Evolutionary conservation across 2,113 vertebrate species (phyloP).

Genomic region (Phasianus colchicus): DNA sequence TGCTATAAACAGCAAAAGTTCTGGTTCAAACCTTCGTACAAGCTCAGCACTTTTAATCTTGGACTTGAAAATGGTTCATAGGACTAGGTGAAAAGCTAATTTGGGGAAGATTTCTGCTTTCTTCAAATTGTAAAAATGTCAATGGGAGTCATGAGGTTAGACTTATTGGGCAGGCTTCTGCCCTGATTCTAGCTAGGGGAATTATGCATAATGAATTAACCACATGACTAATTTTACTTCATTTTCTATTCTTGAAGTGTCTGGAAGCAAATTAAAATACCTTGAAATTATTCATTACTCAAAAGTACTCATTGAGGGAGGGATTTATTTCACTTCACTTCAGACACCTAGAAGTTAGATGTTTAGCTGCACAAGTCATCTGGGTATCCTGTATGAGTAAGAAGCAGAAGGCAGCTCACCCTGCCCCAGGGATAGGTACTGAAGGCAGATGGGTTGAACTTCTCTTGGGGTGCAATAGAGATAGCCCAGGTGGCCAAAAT

Average conservation of each 20-base stretch:
- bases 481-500: not conserved
- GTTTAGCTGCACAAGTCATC: not conserved
- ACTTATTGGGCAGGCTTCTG: conserved; percentile 48
- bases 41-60: conserved; percentile 30
- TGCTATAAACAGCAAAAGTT: conserved; percentile 57
- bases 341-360: not conserved
- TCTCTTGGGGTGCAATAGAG: not conserved
- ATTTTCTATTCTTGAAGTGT: conserved; percentile 63
- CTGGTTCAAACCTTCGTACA: not conserved
- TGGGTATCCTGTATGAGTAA: not conserved
- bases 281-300: conserved; percentile 54
- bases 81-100: conserved; percentile 42
- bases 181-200: conserved; percentile 58
- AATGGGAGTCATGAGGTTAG: conserved; percentile 52
- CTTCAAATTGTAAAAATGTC: conserved; percentile 62
- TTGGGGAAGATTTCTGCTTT: conserved; percentile 31
- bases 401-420: not conserved
- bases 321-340: conserved; percentile 19
- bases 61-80: conserved; percentile 17
- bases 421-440: not conserved
- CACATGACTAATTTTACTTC: conserved; percentile 70
- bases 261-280: conserved; percentile 65
- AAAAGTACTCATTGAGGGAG: not conserved
- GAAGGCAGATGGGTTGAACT: not conserved
- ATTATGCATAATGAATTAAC: conserved; percentile 71